Evolutionary conservation across 2,113 vertebrate genomes (phyloP), one percentile per base, ranked within the genome.

Genomic region (Malurus melanocephalus): DNA sequence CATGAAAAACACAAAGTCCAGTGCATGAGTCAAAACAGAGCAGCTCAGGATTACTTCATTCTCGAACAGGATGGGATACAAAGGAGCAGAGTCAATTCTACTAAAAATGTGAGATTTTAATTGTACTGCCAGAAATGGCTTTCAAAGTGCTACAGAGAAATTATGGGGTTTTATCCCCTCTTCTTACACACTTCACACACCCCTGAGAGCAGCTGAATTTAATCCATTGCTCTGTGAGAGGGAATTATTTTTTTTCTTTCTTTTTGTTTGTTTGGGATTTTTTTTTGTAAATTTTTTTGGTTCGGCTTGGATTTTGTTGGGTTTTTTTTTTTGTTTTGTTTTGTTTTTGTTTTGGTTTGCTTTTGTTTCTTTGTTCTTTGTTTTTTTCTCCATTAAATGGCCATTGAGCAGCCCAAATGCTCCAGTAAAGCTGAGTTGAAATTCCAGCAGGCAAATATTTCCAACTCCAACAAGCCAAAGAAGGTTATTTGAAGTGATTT

Each of bases 81-180:
- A 62, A 30, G 43, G 22, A 57, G 24, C 18, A 32, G 22, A 48
- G 27, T 18, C 32, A 82, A 61, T 68, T 23, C 20, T 16, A n/a
- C 15, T 26, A 6, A 49, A 45, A 80, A 16, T 2, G 12, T 0
- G 0, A 60, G 27, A 24, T 49, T 64, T 16, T 5, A 42, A 13
- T 3, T 49, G 23, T 15, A 8, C 2, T 62, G 38, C 26, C 64
- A 77, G 32, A 68, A 57, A 0, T 10, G 16, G 8, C 16, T 79
- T 73, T 62, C 72, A 53, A 16, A 46, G 32, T 53, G 24, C 32
- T 55, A 13, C 3, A 45, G 42, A 62, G 30, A 85, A 77, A 80
- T 49, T 4, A 18, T 28, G 33, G 15, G 13, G 8, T 21, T 35
- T 7, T 4, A 3, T 9, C 11, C 16, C 20, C 43, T 57, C 26